Evolutionary conservation across 2,888 invertebrate species (phyloP).

Genomic region (Yponomeuta malinellus): DNA sequence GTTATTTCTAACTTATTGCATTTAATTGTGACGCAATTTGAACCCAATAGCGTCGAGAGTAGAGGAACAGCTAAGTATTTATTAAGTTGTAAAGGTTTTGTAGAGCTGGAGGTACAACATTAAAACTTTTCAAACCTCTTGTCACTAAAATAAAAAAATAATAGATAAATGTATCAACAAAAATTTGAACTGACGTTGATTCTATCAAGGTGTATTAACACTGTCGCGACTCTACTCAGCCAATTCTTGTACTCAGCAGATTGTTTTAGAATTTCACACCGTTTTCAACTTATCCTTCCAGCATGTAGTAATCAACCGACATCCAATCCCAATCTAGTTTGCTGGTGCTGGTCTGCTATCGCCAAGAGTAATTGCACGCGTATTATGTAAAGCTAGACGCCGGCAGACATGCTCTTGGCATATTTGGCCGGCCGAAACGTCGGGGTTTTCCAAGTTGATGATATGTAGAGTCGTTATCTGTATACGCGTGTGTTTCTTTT

Average conservation of each 20-base stretch:
- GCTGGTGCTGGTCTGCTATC: not conserved
- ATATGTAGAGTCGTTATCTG: not conserved
- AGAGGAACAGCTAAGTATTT: too few relatives aligned
- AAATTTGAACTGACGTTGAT: not conserved
- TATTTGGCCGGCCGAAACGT: conserved; percentile 49
- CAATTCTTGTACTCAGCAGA: not conserved
- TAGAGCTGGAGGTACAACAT: too few relatives aligned
- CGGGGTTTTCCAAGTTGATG: not conserved
- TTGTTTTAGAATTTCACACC: not conserved
- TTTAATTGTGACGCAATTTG: too few relatives aligned
- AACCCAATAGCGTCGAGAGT: too few relatives aligned
- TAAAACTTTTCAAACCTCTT: too few relatives aligned
- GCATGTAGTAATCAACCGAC: too few relatives aligned
- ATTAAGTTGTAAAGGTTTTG: too few relatives aligned
- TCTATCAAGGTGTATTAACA: not conserved
- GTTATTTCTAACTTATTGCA: too few relatives aligned
- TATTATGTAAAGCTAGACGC: not conserved
- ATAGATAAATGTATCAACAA: too few relatives aligned
- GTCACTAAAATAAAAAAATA: too few relatives aligned
- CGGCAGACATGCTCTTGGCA: conserved; percentile 67
- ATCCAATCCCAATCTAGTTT: not conserved
- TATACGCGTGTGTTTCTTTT: too few relatives aligned
- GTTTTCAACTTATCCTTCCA: not conserved
- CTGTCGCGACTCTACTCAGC: not conserved
- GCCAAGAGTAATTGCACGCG: not conserved